Evolutionary conservation across 2,888 invertebrate species (phyloP), one percentile per base, ranked within the genome.

Genomic region (Melinopterus prodromus): DNA sequence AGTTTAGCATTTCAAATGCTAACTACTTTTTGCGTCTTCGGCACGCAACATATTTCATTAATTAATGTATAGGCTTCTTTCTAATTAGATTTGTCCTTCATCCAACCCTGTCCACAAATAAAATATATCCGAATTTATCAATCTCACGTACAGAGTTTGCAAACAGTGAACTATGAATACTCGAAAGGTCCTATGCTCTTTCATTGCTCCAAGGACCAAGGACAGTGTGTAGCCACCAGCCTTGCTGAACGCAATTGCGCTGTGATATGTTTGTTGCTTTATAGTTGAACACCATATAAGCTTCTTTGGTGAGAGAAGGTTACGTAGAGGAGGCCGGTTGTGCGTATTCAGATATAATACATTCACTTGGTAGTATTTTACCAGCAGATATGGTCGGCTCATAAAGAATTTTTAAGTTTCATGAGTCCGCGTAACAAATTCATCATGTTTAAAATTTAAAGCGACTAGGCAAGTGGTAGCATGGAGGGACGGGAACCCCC

Each of bases 401-500:
- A 12, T 74, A 74, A 74, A 74, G 35, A 74, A 74, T 74, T 74
- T 74, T 38, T 77, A 77, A 80, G 69, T 77, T 80, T 69, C 77
- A 77, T 72, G 79, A 77, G 76, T 69, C 36, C 53, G 69, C 76
- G 78, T 80, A 70, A 76, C 76, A 78, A 78, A 80, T 80, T 78
- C 80, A 80, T 80, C 78, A 75, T 69, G 76, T 71, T 80, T 80
- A 78, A 80, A 80, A 76, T 80, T 80, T 80, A 78, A 80, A 80
- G 78, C 76, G 72, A 69, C 78, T 38, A 70, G 77, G 69, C 76
- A 79, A 74, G 53, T 72, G 36, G 69, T 69, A 77, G 38, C 77
- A 79, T 26, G 72, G 36, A 53, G 77, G 79, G 77, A 77, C 77
- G 75, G 71, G 80, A 53, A 38, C 71, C 71, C 37, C 74, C 36